Evolutionary conservation across 2,888 invertebrate species (phyloP).

Genomic region (Agrochola lota): DNA sequence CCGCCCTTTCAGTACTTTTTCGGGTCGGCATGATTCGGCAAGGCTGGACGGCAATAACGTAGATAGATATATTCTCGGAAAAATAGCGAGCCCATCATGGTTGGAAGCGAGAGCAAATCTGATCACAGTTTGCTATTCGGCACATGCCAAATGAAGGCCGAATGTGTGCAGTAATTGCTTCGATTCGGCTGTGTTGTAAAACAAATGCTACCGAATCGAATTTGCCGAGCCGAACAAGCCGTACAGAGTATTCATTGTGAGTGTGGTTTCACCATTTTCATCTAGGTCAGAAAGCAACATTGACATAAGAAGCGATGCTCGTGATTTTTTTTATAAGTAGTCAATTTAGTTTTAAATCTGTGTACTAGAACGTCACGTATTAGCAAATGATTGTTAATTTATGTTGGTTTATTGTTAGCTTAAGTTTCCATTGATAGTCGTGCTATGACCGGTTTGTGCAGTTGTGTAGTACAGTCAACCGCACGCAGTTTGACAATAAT

Average conservation of each 20-base stretch:
- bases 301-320: not conserved
- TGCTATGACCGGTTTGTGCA: not conserved
- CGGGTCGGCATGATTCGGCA: not conserved
- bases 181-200: not conserved
- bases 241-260: too few relatives aligned
- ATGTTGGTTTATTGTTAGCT: slow-evolving; percentile 11
- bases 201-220: too few relatives aligned
- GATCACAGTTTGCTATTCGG: not conserved
- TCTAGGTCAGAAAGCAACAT: not conserved
- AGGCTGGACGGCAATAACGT: not conserved
- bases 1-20: not conserved
- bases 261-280: too few relatives aligned
- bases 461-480: not conserved
- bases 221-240: not conserved
- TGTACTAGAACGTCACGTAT: not conserved
- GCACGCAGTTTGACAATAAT: not conserved
- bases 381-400: not conserved
- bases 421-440: not conserved
- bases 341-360: slow-evolving; percentile 15
- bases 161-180: not conserved
- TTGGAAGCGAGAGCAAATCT: not conserved
- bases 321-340: slow-evolving; percentile 23
- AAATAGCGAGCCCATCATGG: not conserved
- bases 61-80: not conserved
- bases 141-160: not conserved